Percentiles rank a stretch among this genome's conserved stretches.
These are phyloP conservation scores for Oryzias melastigma DNA, from an alignment of 2,113 vertebrate species.

Conservation along the genomic window DNA sequence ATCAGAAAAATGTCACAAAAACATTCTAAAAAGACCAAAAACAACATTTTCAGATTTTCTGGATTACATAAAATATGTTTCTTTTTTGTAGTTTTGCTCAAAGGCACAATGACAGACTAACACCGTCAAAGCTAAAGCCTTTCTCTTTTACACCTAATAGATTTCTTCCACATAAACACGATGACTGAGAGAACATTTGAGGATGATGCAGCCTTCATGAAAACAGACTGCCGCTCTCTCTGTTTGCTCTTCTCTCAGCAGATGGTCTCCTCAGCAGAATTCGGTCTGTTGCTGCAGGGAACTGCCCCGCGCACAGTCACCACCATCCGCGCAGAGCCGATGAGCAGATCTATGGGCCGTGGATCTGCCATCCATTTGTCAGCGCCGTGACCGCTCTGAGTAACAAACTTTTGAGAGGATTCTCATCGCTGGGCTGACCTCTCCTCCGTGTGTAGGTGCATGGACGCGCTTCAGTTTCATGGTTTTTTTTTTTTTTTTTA, in stretches of 20 bases:
- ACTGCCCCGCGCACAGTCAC: constrained; percentile 39
- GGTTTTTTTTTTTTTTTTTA: too few species aligned
- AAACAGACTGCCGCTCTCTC: constrained; percentile 47
- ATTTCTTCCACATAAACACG: constrained; percentile 1
- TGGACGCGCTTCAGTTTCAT: not conserved
- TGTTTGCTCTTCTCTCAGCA: constrained; percentile 38
- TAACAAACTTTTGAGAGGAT: constrained; percentile 10
- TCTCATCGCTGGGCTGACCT: not conserved
- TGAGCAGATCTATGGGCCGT: constrained; percentile 15
- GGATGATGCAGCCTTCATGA: constrained; percentile 20
- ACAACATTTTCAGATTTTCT: too few species aligned
- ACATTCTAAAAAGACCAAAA: too few species aligned
- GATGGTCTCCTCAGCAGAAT: constrained; percentile 61
- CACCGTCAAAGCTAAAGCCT: too few species aligned
- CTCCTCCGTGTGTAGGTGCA: not conserved
- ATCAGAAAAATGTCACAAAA: too few species aligned
- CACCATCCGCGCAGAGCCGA: constrained; percentile 32
- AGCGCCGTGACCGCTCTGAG: constrained; percentile 15
- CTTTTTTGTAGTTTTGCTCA: too few species aligned
- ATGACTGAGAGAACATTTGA: constrained; percentile 11
- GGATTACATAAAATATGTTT: too few species aligned
- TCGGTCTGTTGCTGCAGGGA: constrained; percentile 30
- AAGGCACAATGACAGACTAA: too few species aligned
- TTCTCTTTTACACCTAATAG: too few species aligned
- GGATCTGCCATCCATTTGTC: not conserved